Evolutionary conservation across 2,888 invertebrate species (phyloP).

Genomic region (Tipula helvola): DNA sequence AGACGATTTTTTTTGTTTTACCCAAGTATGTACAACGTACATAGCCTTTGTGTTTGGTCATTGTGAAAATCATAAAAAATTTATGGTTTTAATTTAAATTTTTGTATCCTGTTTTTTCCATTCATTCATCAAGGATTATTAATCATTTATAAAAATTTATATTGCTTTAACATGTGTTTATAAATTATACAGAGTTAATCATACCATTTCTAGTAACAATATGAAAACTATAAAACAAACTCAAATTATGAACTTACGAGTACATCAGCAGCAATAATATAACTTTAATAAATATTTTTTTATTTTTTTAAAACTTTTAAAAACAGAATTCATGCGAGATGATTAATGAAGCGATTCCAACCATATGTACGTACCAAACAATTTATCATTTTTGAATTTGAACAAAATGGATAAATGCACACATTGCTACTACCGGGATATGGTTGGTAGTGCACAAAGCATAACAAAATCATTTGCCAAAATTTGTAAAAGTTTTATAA

Average conservation of each 20-base stretch:
- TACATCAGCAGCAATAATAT: neutral
- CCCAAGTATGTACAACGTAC: no score
- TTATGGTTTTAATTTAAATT: neutral
- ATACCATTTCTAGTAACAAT: neutral
- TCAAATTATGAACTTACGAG: neutral
- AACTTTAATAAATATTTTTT: neutral
- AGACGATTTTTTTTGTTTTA: neutral
- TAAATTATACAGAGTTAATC: neutral
- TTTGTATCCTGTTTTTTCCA: neutral
- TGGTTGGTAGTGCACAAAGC: no score
- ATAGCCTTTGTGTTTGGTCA: neutral
- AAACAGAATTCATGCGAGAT: neutral
- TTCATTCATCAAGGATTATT: neutral
- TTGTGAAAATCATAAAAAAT: neutral
- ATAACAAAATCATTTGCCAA: no score
- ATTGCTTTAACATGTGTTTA: neutral
- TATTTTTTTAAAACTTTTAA: neutral
- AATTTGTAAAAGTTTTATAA: no score
- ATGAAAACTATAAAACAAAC: neutral
- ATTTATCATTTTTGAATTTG: neutral
- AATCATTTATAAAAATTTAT: neutral
- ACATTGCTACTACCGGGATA: no score
- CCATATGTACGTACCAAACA: neutral
- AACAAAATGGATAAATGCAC: no score
- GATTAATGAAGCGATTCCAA: neutral